Conservation (phyloP, 2,888 invertebrate species). For the Hedychridium roseum region DNA sequence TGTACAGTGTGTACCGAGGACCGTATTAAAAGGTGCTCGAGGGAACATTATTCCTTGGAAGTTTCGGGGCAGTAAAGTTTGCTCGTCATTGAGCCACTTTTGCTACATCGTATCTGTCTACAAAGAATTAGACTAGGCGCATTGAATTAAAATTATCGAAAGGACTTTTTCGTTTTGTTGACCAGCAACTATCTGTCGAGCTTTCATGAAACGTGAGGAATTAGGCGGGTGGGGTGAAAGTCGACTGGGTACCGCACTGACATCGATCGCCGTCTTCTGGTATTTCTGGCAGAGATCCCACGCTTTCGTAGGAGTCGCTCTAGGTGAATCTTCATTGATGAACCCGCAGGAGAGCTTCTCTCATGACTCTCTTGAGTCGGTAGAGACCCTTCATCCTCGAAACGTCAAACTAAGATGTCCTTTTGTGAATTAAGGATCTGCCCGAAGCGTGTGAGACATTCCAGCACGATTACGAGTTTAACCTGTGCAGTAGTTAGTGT, state of each 20-base stretch:
- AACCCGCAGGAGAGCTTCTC: no score
- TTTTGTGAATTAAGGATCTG: background rate
- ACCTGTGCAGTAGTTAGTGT: background rate
- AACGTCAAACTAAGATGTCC: background rate
- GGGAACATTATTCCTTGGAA: background rate
- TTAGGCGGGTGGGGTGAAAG: constrained; percentile 5
- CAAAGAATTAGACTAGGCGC: background rate
- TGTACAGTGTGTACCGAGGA: no score
- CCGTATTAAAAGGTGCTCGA: no score
- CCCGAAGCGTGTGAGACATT: background rate
- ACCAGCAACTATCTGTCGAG: background rate
- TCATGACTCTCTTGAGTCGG: background rate
- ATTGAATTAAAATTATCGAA: background rate
- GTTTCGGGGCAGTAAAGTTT: background rate
- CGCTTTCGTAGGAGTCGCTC: constrained; percentile 12
- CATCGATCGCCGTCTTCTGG: constrained; percentile 41
- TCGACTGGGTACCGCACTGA: constrained; percentile 23
- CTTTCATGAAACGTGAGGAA: background rate
- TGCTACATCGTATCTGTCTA: background rate
- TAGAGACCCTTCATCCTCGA: background rate
- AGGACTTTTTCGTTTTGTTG: background rate
- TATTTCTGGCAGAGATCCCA: constrained; percentile 45
- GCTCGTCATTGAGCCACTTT: background rate
- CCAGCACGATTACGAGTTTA: background rate
- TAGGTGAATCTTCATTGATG: no score